A percentile compares a stretch with the other conserved stretches of the same genome.
These are phyloP conservation scores for Melanaphis sacchari DNA, from an alignment of 1,140 invertebrate species.

Conservation along the genomic window DNA sequence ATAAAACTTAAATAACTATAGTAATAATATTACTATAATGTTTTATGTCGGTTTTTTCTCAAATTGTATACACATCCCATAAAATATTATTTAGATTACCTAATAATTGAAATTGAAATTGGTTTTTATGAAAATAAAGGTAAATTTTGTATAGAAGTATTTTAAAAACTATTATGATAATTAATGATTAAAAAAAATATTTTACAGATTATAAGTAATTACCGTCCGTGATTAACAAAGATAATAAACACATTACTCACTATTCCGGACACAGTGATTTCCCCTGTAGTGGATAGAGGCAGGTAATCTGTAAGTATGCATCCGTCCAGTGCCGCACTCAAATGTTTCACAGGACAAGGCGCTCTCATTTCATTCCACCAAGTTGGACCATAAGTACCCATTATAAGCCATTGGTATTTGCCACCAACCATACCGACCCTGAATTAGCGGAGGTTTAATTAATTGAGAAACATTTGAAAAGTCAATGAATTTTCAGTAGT, in stretches of 20 bases:
- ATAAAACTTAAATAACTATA: no score
- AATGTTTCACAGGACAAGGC: slow-evolving; percentile 77
- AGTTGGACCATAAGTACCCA: slow-evolving; percentile 82
- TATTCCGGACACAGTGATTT: slow-evolving; percentile 88
- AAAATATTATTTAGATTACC: not conserved
- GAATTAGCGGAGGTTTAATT: not conserved
- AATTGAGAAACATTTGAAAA: not conserved
- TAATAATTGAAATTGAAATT: not conserved
- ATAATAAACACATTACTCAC: slow-evolving; percentile 72
- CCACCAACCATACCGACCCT: slow-evolving; percentile 86
- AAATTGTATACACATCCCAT: not conserved
- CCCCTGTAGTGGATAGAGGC: slow-evolving; percentile 74
- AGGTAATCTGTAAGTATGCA: slow-evolving; percentile 88
- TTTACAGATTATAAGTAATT: not conserved
- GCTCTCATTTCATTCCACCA: slow-evolving; percentile 76
- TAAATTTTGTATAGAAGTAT: not conserved
- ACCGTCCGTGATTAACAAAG: not conserved
- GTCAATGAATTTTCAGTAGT: not conserved
- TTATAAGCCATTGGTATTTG: slow-evolving; percentile 96
- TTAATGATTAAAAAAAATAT: not conserved
- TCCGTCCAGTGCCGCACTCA: slow-evolving; percentile 85
- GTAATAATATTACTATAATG: no score
- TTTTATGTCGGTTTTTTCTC: not conserved
- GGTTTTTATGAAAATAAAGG: not conserved
- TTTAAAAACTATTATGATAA: not conserved